These are phyloP conservation scores for Littorina saxatilis DNA, from an alignment of 1,140 invertebrate genomes.

Conservation along the genomic window DNA sequence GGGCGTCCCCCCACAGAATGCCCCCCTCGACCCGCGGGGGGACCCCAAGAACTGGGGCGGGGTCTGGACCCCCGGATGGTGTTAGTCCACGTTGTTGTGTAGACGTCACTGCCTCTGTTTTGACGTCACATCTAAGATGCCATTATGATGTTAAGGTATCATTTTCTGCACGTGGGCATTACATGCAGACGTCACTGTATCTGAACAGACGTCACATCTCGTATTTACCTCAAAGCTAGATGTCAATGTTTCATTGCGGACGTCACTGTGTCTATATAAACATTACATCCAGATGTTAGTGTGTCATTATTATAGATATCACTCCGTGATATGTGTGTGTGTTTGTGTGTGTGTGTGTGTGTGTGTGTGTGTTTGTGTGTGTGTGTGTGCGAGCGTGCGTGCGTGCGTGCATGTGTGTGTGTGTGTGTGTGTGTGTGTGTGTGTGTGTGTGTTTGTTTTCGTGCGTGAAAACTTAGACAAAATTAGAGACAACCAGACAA, in stretches of 20 bases:
- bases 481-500: not conserved
- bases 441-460: no score
- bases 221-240: not conserved
- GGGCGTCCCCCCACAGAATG: not conserved
- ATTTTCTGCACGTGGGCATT: no score
- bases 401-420: not conserved
- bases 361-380: no score
- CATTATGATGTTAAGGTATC: not conserved
- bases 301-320: not conserved
- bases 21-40: not conserved
- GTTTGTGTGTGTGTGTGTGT: no score
- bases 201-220: not conserved
- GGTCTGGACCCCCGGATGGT: conserved; percentile 11
- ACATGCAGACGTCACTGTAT: no score
- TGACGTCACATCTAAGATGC: not conserved
- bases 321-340: no score
- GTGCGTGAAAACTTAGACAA: not conserved
- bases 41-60: not conserved
- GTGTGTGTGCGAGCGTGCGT: no score
- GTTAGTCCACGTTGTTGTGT: not conserved
- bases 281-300: no score
- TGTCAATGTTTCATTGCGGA: not conserved
- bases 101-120: not conserved
- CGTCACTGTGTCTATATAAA: not conserved
- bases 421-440: not conserved